Conservation (phyloP, 2,888 invertebrate genomes). For the Pasiphila rectangulata region DNA sequence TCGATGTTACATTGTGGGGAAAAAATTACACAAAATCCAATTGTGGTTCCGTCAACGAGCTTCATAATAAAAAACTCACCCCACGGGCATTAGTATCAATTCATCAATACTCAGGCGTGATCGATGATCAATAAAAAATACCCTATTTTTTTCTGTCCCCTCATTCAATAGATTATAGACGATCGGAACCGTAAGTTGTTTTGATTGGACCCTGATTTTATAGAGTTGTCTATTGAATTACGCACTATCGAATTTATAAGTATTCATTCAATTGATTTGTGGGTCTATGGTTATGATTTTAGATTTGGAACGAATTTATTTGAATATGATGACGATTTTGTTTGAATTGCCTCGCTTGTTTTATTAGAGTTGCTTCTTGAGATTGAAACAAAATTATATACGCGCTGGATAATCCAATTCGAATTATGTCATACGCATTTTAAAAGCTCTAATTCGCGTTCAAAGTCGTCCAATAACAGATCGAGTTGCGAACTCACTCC, state of each 20-base stretch:
- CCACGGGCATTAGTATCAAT: constrained; percentile 74
- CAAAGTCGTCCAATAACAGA: constrained; percentile 31
- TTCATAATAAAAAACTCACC: constrained; percentile 67
- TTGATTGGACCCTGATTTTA: constrained; percentile 50
- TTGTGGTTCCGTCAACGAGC: constrained; percentile 70
- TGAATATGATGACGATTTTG: constrained; percentile 3
- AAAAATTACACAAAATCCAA: constrained; percentile 68
- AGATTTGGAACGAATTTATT: constrained; percentile 17
- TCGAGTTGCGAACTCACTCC: constrained; percentile 30
- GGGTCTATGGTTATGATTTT: constrained; percentile 41
- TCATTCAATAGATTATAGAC: constrained; percentile 58
- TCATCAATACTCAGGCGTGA: constrained; percentile 80
- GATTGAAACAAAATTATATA: not conserved
- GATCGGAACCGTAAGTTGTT: constrained; percentile 43
- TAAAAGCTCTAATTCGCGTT: constrained; percentile 22
- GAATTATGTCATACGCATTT: constrained; percentile 28
- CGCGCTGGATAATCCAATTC: constrained; percentile 29
- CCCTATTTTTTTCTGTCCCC: constrained; percentile 56
- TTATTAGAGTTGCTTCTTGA: constrained; percentile 1
- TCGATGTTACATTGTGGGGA: constrained; percentile 50
- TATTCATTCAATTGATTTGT: constrained; percentile 44
- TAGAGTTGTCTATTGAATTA: constrained; percentile 65
- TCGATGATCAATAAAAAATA: constrained; percentile 68
- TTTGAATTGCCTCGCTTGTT: not conserved
- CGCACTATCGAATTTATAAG: constrained; percentile 46